These are phyloP conservation scores for Apeira syringaria DNA, from an alignment of 2,888 invertebrate species.

Conservation along the genomic window DNA sequence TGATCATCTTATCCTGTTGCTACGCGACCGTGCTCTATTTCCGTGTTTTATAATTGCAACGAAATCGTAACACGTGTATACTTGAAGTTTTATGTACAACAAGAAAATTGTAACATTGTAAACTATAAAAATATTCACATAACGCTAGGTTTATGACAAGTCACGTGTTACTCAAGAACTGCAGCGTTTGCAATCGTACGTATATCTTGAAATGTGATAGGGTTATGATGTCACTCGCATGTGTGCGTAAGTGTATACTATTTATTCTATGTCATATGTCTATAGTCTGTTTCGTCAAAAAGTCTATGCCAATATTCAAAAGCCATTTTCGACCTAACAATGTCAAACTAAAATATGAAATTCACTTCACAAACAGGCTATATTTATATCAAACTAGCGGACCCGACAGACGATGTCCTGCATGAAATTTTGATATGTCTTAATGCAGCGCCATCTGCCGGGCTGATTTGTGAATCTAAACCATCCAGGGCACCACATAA, in stretches of 20 bases:
- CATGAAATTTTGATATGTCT: no score
- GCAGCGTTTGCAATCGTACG: constrained; percentile 12
- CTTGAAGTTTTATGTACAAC: not conserved
- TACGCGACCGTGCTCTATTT: no score
- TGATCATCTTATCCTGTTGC: no score
- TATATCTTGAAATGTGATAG: constrained; percentile 25
- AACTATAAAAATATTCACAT: constrained; percentile 2
- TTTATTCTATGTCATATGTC: constrained; percentile 12
- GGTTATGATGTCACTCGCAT: constrained; percentile 27
- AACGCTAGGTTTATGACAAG: constrained; percentile 19
- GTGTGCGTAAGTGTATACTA: constrained; percentile 8
- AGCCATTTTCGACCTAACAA: no score
- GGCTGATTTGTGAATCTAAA: no score
- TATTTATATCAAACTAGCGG: no score
- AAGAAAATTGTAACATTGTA: not conserved
- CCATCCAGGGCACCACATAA: no score
- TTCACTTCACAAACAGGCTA: no score
- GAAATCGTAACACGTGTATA: not conserved
- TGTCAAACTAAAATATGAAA: no score
- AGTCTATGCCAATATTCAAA: constrained; percentile 16
- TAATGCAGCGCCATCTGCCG: no score
- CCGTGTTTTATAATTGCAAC: no score
- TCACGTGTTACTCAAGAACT: constrained; percentile 19
- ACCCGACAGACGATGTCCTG: no score
- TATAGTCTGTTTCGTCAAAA: constrained; percentile 16